Conservation (phyloP, 2,113 vertebrate species). For the Nerophis ophidion region DNA sequence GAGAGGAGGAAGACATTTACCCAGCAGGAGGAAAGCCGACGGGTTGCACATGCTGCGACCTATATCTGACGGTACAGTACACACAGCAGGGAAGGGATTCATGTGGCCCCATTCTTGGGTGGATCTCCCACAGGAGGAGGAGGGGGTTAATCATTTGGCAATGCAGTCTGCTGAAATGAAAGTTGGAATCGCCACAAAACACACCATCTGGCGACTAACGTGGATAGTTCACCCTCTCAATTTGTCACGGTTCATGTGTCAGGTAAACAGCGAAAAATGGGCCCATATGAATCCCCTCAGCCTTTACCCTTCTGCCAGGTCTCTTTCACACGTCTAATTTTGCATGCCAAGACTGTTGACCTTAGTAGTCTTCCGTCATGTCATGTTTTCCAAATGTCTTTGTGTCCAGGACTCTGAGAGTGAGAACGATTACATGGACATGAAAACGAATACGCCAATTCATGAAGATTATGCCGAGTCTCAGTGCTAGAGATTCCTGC, state of each 20-base stretch:
- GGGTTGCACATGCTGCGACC: conserved; percentile 43
- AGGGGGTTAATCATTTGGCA: too few species aligned
- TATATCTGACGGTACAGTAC: conserved; percentile 55
- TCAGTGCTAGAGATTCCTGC: conserved; percentile 50
- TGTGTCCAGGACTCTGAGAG: conserved; percentile 56
- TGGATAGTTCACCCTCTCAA: too few species aligned
- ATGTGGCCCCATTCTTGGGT: too few species aligned
- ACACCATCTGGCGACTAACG: too few species aligned
- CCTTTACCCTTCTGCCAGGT: conserved; percentile 27
- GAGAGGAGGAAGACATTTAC: conserved; percentile 49
- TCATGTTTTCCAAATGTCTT: conserved; percentile 4
- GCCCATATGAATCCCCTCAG: too few species aligned
- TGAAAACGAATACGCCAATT: conserved; percentile 21
- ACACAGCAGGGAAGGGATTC: not conserved
- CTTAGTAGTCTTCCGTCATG: conserved; percentile 39
- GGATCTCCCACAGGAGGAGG: too few species aligned
- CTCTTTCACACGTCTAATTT: conserved; percentile 48
- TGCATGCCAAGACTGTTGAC: conserved; percentile 30
- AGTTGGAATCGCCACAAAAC: too few species aligned
- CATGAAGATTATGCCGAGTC: conserved; percentile 51
- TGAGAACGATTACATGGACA: conserved; percentile 38
- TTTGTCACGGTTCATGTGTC: too few species aligned
- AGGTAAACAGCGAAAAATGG: too few species aligned
- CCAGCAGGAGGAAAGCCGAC: conserved; percentile 12
- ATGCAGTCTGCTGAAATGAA: too few species aligned